Conservation (phyloP, 2,113 vertebrate genomes). For the Nesogale talazaci region DNA sequence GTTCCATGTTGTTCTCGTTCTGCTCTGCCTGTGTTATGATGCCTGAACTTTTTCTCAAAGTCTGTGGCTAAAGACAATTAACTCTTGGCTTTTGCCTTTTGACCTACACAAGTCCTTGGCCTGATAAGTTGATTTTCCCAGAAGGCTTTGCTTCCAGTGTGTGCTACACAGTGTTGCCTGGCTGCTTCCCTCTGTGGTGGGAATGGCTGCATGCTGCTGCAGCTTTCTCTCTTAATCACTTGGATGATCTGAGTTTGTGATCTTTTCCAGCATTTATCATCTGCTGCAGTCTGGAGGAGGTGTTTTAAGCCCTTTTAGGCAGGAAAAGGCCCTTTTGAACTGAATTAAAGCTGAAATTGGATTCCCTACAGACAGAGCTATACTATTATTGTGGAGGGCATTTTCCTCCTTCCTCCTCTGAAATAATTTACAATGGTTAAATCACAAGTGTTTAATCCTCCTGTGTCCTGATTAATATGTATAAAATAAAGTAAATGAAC, state of each 20-base stretch:
- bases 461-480: neutral
- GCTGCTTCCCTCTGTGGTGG: constrained; percentile 33
- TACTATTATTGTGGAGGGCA: neutral
- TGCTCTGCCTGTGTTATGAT: constrained; percentile 4
- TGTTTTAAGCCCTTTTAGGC: constrained; percentile 42
- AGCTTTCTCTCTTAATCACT: constrained; percentile 26
- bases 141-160: constrained; percentile 53
- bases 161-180: constrained; percentile 44
- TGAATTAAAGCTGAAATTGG: constrained; percentile 42
- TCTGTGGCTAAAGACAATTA: neutral
- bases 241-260: neutral
- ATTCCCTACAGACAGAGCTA: constrained; percentile 16
- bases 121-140: neutral
- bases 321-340: constrained; percentile 41
- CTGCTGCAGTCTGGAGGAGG: neutral
- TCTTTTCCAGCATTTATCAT: neutral
- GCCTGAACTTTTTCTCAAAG: constrained; percentile 17
- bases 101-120: neutral
- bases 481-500: constrained; percentile 9
- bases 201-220: constrained; percentile 68
- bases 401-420: constrained; percentile 46
- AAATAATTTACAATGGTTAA: constrained; percentile 36
- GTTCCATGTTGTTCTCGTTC: neutral
- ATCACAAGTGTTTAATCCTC: constrained; percentile 12
- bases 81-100: constrained; percentile 15